Evolutionary conservation across 2,888 invertebrate species (phyloP), one percentile per base, ranked within the genome.

Genomic region (Tiliacea aurago): DNA sequence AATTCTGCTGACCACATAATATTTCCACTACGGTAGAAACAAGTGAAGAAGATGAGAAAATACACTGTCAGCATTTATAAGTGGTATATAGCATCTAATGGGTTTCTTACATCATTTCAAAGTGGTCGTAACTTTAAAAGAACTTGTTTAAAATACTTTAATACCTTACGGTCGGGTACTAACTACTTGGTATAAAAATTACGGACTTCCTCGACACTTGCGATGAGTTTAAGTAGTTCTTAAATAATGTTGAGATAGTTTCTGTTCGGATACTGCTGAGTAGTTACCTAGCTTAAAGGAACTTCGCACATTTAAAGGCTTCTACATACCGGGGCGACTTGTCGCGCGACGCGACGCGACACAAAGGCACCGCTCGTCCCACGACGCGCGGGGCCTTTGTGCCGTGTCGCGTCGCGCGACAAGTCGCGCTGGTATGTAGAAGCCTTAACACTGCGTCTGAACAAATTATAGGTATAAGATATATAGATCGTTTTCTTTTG

Each of bases 121-220:
- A 78, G 70, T 59, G 79, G 58, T 63, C 75, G 75, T 81, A 81
- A 81, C 63, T 80, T 73, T 55, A 58, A 51, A 74, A 69, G 58
- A 81, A 73, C 80, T 70, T 67, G 58, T 73, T 80, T 49, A 62
- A 79, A 80, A 71, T 76, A 71, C 55, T 78, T 78, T 78, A 70
- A 66, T 56, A 49, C 58, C 55, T 49, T 63, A 66, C 59, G 41
- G 58, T 66, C 28, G 45, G 41, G 45, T 49, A 73, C 67, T 78
- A 78, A 78, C 61, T 83, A 37, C 75, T 75, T 55, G 59, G 68
- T 75, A 82, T 79, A 79, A 81, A 77, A 82, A 78, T 82, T 82
- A 75, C 53, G 20, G 37, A 69, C 43, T 81, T 68, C 37, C 15
- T 51, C 72, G 65, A 68, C 81, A 76, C 81, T 81, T 77, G 37